Percentiles rank a stretch among this genome's conserved stretches.
phyloP scores from a whole-genome alignment of 2,797 vertebrate genomes.

The Rhincodon typus region DNA sequence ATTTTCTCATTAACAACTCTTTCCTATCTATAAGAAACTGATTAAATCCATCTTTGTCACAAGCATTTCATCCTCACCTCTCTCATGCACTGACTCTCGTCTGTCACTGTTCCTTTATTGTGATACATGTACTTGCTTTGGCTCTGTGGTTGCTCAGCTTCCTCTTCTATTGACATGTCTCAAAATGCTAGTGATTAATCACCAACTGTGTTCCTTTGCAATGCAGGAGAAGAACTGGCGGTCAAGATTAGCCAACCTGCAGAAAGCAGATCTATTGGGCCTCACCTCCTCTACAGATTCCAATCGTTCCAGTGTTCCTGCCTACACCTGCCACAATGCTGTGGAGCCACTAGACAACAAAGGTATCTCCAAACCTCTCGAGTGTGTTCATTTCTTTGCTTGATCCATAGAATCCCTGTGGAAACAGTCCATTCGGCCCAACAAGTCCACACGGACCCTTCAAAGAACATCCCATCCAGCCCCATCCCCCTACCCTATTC shows the following conservation, averaged over 20 bases:
- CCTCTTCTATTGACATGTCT: too few relatives aligned
- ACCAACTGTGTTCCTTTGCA: neutral
- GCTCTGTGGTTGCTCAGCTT: too few relatives aligned
- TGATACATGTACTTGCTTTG: neutral
- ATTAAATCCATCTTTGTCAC: too few relatives aligned
- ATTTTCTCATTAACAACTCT: neutral
- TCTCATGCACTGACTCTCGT: too few relatives aligned
- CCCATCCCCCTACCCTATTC: too few relatives aligned
- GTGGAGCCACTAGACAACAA: slow-evolving; percentile 23
- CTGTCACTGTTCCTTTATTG: neutral
- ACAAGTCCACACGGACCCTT: too few relatives aligned
- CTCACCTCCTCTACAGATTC: slow-evolving; percentile 55
- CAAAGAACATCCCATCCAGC: too few relatives aligned
- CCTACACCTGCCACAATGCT: neutral
- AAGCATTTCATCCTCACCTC: too few relatives aligned
- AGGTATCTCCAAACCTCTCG: neutral
- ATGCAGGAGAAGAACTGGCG: slow-evolving; percentile 70
- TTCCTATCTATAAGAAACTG: neutral
- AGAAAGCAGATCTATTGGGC: slow-evolving; percentile 74
- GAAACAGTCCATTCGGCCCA: too few relatives aligned
- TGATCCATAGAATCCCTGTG: neutral
- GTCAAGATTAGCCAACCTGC: slow-evolving; percentile 71
- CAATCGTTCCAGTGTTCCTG: neutral
- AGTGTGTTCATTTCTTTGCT: neutral
- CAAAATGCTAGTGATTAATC: neutral